Evolutionary conservation across 2,113 vertebrate genomes (phyloP).

Genomic region (Caretta caretta): DNA sequence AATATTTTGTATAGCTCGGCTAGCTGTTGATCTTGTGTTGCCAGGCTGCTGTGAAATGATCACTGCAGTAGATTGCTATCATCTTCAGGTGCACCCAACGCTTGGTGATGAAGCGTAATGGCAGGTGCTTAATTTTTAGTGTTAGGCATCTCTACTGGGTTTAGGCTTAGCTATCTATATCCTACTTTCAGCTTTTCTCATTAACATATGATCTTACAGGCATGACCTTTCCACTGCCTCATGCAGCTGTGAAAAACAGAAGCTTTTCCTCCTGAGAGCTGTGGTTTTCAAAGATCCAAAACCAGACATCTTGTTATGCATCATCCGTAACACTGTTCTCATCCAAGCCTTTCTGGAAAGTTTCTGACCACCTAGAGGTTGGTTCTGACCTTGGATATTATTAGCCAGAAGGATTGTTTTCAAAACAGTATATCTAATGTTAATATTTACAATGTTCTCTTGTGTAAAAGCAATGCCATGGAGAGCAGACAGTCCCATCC

Average conservation of each 20-base stretch:
- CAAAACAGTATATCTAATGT: conserved; percentile 7
- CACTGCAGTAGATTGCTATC: accelerated
- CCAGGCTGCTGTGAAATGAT: not conserved
- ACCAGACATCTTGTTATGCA: not conserved
- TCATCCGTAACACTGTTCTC: not conserved
- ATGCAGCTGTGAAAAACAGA: not conserved
- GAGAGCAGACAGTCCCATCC: not conserved
- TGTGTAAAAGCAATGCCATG: conserved; percentile 2
- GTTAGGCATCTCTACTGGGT: not conserved
- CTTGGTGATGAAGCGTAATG: accelerated
- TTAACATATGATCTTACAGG: not conserved
- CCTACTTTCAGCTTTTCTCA: not conserved
- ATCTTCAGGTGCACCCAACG: too few relatives aligned
- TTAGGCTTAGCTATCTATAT: accelerated
- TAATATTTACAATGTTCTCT: conserved; percentile 19
- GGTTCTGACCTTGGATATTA: not conserved
- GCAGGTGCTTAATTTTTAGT: not conserved
- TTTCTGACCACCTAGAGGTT: accelerated
- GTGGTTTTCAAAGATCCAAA: not conserved
- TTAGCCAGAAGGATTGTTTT: not conserved
- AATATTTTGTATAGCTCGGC: not conserved
- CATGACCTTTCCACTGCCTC: not conserved
- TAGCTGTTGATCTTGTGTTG: not conserved
- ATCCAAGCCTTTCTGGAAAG: not conserved
- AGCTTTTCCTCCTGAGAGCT: not conserved